Evolutionary conservation across 2,113 vertebrate genomes (phyloP).

Genomic region (Cheilinus undulatus): DNA sequence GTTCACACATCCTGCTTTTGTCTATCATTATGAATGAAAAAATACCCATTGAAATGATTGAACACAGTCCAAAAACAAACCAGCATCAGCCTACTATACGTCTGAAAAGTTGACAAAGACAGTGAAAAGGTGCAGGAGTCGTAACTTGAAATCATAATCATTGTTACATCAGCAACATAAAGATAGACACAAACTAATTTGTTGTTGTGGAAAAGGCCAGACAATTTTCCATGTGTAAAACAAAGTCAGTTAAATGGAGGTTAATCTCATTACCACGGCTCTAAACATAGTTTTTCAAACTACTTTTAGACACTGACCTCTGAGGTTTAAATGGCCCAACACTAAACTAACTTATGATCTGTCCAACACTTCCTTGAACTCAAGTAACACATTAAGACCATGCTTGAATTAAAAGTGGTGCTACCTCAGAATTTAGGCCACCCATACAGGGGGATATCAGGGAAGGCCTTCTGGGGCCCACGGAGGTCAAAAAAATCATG

Average conservation of each 20-base stretch:
- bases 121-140: neutral
- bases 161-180: neutral
- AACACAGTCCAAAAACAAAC: neutral
- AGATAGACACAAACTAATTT: neutral
- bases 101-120: neutral
- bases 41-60: neutral
- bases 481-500: too few species aligned
- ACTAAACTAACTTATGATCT: neutral
- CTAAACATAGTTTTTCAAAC: neutral
- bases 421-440: neutral
- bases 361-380: neutral
- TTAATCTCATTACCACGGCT: conserved; percentile 57
- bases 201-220: conserved; percentile 13
- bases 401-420: neutral
- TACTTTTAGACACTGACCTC: neutral
- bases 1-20: conserved; percentile 43
- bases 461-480: too few species aligned
- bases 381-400: neutral
- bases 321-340: neutral
- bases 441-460: too few species aligned
- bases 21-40: conserved; percentile 13
- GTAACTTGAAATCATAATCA: neutral
- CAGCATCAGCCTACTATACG: neutral
- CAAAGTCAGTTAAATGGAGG: conserved; percentile 19
- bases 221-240: neutral